Evolutionary conservation across 2,888 invertebrate genomes (phyloP), one percentile per base, ranked within the genome.

Genomic region (Eugnorisma glareosa): DNA sequence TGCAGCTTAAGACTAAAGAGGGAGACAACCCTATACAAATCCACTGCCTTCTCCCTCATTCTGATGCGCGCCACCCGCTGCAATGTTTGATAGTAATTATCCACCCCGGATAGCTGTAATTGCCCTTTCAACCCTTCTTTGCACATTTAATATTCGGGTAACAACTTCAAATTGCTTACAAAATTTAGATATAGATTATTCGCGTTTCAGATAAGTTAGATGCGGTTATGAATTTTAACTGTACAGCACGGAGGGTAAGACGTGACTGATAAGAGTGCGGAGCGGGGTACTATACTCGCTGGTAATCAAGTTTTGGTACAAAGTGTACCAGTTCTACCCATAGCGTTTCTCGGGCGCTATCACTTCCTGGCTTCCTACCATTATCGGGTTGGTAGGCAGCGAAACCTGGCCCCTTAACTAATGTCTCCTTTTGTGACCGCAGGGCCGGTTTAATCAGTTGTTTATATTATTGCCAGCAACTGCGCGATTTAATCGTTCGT

Each of bases 341-440:
- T 82, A 86, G 87, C 86, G 88, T 91, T 91, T 88, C 89, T 89
- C 83, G 85, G 74, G 68, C 81, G 91, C 92, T 95, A 95, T 95
- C 95, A 92, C 93, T 95, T 95, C 94, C 94, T 94, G 93, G 92
- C 93, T 95, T 95, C 94, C 94, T 94, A 93, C 94, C 90, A 94
- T 94, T 95, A 96, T 95, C 94, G 93, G 93, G 93, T 92, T 85
- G 91, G 91, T 93, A 94, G 93, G 92, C 92, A 90, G 90, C 89
- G 88, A 91, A 91, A 90, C 87, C 87, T 87, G 84, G 84, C 75
- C 90, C 92, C 93, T 93, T 95, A 95, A 95, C 94, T 95, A 95
- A 95, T 96, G 96, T 95, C 95, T 96, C 95, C 96, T 95, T 96
- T 96, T 96, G 96, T 95, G 94, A 95, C 94, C 94, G 92, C 90